Percentiles rank a stretch among this genome's conserved stretches.
These are phyloP conservation scores for Pygathrix nemaeus DNA, from an alignment of 2,113 vertebrate species.

Conservation along the genomic window DNA sequence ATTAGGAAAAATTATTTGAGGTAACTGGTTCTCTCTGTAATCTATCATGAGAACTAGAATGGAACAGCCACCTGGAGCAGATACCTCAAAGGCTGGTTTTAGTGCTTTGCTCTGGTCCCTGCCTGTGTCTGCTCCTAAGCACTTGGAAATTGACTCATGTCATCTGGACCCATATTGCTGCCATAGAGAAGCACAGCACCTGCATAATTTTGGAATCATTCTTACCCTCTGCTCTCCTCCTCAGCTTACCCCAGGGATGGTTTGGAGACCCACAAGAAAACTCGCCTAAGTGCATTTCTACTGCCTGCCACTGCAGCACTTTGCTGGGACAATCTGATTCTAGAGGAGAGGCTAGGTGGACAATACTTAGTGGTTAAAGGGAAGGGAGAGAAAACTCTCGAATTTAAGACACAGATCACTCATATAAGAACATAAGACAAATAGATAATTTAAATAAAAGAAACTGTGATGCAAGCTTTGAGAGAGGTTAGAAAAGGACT, in stretches of 20 bases:
- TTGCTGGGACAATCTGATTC: background rate
- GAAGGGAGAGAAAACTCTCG: background rate
- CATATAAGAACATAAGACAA: background rate
- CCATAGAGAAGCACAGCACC: background rate
- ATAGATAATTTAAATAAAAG: background rate
- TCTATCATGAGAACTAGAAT: background rate
- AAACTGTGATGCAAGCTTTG: background rate
- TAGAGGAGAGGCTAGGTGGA: background rate
- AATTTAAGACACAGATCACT: background rate
- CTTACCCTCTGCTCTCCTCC: background rate
- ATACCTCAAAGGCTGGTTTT: background rate
- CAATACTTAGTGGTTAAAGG: background rate
- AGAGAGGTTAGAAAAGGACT: slow-evolving; percentile 13
- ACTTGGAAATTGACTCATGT: background rate
- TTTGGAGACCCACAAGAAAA: background rate
- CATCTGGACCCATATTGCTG: background rate
- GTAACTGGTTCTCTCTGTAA: background rate
- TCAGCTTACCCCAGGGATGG: background rate
- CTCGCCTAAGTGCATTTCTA: background rate
- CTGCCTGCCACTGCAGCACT: background rate
- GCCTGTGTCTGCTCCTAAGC: background rate
- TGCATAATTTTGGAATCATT: background rate
- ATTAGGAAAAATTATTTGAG: background rate
- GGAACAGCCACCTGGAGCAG: background rate
- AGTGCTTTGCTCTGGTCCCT: background rate